Percentiles rank a stretch among this genome's conserved stretches.
These are phyloP conservation scores for Hydrophis major DNA, from an alignment of 2,797 vertebrate species.

Conservation along the genomic window DNA sequence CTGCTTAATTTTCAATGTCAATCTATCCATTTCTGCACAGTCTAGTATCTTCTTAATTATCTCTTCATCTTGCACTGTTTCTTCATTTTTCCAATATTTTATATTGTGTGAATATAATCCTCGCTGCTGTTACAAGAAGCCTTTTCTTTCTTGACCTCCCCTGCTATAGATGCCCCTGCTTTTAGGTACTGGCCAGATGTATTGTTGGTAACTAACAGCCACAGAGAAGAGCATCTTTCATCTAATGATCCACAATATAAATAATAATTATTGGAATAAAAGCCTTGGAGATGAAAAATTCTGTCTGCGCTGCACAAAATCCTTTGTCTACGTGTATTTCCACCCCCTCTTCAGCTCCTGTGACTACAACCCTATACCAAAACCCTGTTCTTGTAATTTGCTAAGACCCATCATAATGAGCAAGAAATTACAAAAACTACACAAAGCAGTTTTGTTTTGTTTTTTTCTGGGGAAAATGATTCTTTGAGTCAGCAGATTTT, in stretches of 20 bases:
- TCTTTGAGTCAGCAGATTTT: slow-evolving; percentile 7
- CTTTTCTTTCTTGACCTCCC: not conserved
- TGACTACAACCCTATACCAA: not conserved
- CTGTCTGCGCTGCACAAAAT: not conserved
- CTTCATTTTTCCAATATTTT: too few relatives aligned
- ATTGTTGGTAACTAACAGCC: not conserved
- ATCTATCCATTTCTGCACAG: too few relatives aligned
- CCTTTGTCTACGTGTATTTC: not conserved
- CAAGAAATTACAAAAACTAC: not conserved
- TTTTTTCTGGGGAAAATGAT: slow-evolving; percentile 8
- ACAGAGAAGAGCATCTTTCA: not conserved
- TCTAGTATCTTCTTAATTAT: too few relatives aligned
- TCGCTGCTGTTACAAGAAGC: not conserved
- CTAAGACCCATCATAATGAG: not conserved
- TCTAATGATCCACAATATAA: not conserved
- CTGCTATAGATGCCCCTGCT: not conserved
- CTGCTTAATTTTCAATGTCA: too few relatives aligned
- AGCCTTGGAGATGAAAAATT: not conserved
- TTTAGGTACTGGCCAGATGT: not conserved
- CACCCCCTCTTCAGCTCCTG: not conserved
- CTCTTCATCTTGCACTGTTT: too few relatives aligned
- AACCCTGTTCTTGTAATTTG: not conserved
- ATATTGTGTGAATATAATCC: too few relatives aligned
- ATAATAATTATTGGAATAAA: not conserved
- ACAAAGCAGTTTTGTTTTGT: not conserved